Evolutionary conservation across 2,888 invertebrate genomes (phyloP), one percentile per base, ranked within the genome.

Genomic region (Oligia latruncula): DNA sequence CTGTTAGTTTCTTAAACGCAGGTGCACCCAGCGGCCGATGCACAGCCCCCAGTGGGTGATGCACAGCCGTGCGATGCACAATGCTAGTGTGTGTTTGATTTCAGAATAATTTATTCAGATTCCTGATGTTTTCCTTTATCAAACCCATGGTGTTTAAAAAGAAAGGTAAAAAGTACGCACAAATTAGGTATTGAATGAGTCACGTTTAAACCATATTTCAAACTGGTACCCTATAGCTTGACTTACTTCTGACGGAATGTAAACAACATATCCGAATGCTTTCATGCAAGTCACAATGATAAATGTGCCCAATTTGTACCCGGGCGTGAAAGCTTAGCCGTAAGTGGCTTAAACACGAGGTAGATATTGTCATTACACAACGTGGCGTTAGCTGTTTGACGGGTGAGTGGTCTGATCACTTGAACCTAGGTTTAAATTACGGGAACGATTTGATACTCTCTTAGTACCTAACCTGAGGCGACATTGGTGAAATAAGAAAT

Each of bases 281-380:
- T 78, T 58, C 49, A 66, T 70, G 70, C 80, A 71, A 82, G 84
- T 79, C 77, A 76, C 65, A 87, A 78, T 87, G 87, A 86, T 71
- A 82, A 87, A 86, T 87, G 82, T 64, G 40, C 74, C 73, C 74
- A 79, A 87, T 86, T 84, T 79, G 82, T 79, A n/a, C 11, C n/a
- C 58, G 17, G 23, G 77, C 71, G 70, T 75, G 79, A 77, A 82
- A 74, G 77, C 87, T 87, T 86, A 75, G 58, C 62, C n/a, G 35
- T 85, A 83, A 84, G 70, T 77, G 70, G 76, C 67, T 85, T 86
- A 80, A 83, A 70, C 70, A 62, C 68, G 67, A 74, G 49, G 74
- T 64, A 75, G 86, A 80, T 77, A 77, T 78, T 81, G 75, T 84
- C 82, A 84, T 84, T 87, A 82, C 49, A 78, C 78, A 74, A 79